Conservation (phyloP, 2,888 invertebrate genomes). For the Perizoma affinitatum region DNA sequence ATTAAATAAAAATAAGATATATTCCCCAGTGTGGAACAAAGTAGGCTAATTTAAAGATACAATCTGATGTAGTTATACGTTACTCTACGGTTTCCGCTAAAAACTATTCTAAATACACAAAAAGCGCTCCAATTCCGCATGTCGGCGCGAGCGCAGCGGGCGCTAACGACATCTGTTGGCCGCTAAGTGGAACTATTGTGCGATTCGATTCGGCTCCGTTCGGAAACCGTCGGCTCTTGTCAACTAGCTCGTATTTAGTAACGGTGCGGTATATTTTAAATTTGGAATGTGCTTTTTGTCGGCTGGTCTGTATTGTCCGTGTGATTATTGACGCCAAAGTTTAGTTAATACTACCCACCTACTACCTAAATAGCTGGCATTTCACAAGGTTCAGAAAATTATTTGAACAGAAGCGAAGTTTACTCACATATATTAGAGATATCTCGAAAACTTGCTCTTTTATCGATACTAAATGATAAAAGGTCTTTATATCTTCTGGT, state of each 20-base stretch:
- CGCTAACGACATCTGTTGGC: slow-evolving; percentile 79
- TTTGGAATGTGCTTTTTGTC: slow-evolving; percentile 73
- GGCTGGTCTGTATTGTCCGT: slow-evolving; percentile 43
- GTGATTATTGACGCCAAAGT: slow-evolving; percentile 32
- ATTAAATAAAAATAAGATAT: no score
- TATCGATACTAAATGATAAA: no score
- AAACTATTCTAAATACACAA: slow-evolving; percentile 22
- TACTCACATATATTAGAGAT: no score
- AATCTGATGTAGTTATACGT: neutral
- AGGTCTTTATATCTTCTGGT: no score
- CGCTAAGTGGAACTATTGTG: slow-evolving; percentile 79
- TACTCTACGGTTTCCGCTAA: slow-evolving; percentile 27
- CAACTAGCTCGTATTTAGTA: slow-evolving; percentile 71
- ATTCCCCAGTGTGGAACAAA: no score
- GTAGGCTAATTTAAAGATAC: no score
- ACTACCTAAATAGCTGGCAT: no score
- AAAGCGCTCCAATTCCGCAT: slow-evolving; percentile 61
- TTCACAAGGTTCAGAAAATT: no score
- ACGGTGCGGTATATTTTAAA: slow-evolving; percentile 70
- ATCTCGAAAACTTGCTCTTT: no score
- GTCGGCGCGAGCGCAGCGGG: slow-evolving; percentile 68
- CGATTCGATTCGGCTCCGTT: slow-evolving; percentile 70
- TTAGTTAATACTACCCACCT: slow-evolving; percentile 12
- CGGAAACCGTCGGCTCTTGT: slow-evolving; percentile 66
- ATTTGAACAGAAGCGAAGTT: no score